phyloP scores from a whole-genome alignment of 2,888 invertebrate genomes.

The Sarcophaga carnaria region DNA sequence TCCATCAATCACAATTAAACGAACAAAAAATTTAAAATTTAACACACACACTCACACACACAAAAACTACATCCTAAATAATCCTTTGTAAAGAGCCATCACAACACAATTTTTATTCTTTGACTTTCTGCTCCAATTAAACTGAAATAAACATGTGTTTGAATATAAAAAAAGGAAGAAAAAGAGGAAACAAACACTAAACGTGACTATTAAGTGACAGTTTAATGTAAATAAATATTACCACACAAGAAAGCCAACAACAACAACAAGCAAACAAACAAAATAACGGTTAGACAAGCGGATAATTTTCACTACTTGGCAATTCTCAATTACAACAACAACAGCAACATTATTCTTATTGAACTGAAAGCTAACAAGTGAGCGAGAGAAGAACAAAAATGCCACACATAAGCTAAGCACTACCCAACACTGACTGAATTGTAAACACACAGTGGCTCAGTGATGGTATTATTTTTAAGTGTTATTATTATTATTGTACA shows the following conservation, averaged over 20 bases:
- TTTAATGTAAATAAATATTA: conserved; percentile 43
- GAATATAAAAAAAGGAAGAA: not conserved
- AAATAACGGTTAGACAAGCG: conserved; percentile 55
- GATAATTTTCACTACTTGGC: conserved; percentile 7
- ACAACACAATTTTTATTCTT: not conserved
- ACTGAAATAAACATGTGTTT: conserved; percentile 59
- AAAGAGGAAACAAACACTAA: not conserved
- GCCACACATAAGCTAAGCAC: not conserved
- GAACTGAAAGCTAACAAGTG: not conserved
- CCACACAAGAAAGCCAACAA: not conserved
- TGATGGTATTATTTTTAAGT: not conserved
- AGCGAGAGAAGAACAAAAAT: not conserved
- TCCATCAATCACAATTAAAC: conserved; percentile 60
- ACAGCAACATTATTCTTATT: not conserved
- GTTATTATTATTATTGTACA: not conserved
- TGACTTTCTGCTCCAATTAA: conserved; percentile 55
- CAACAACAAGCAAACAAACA: not conserved
- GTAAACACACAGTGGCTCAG: not conserved
- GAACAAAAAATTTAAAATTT: not conserved
- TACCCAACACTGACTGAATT: not conserved
- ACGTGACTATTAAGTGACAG: conserved; percentile 67
- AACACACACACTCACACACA: not conserved
- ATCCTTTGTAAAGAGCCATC: conserved; percentile 46
- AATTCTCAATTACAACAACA: conserved; percentile 12
- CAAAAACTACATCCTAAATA: conserved; percentile 42